Base-by-base conservation (phyloP, 2,113 vertebrate genomes). In the Pleuronectes platessa region DNA sequence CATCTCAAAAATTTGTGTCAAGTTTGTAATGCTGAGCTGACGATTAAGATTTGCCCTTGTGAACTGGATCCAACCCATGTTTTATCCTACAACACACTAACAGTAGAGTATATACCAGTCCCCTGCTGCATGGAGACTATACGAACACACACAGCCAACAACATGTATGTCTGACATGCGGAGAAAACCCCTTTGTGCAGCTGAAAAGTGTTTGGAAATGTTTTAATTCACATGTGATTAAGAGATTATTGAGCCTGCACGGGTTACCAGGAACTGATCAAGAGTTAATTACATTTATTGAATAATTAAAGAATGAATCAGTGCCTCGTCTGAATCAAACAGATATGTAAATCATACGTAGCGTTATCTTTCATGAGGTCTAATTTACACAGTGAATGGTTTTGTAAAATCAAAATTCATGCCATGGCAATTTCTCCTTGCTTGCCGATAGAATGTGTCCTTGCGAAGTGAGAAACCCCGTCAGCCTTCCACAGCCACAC, bases 401-500 rank as follows among this genome's bases (percentile, higher is more conserved):
- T 53, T 40, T 35, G 56, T 68, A 62, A 56, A 74, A 71, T 79
- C 61, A 49, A 49, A 66, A 84, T 69, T 79, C 61, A 72, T 66
- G 72, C 58, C 72, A 68, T 60, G 21, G 69, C 65, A 61, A 61
- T 84, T 72, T 68, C 70, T 67, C 45, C 61, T 71, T 26, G 69
- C 78, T 86, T 86, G 74, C 83, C 88, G 79, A 91, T 76, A 82
- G 70, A 66, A 71, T 37, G 70, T 83, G 82, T 91, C 51, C 31
- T 91, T 94, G 76, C 61, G 87, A 92, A 93, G 90, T 76, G 90
- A 91, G 92, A 93, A 83, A 89, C 87, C 86, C 89, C 86, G 89
- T 91, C 83, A 89, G 86, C 82, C 82, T 66, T 89, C 74, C 62
- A 67, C 93, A 92, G 90, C 88, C 92, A 91, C 59, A 49, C 86